Evolutionary conservation across 92 coral and sea anemone species (phyloP), one percentile per base, ranked within the genome.

Genomic region (Zoanthus gigantus): DNA sequence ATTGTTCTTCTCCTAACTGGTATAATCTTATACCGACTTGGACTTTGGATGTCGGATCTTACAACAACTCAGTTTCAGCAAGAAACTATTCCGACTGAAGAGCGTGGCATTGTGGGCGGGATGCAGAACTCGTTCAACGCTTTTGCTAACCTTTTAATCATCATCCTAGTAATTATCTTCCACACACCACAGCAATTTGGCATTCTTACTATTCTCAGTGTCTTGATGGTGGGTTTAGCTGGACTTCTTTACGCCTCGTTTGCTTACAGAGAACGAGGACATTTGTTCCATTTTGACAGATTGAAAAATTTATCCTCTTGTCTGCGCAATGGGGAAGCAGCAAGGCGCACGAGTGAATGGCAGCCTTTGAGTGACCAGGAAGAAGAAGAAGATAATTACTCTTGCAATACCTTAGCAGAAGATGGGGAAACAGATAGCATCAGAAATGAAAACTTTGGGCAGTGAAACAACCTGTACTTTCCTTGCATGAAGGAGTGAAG

Each of bases 31-130:
- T 97, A 98, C 13, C 96, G 99, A 47, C 86, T 94, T 29, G 99
- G 99, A 2, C 90, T 97, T 74, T 97, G 99, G 99, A 69, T 93
- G 92, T 90, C 98, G 6, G 99, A 97, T 78, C 85, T 97, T 52
- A 85, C 94, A 68, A 92, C 95, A 63, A 89, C 97, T 3, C 99
- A 97, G 86, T 92, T 97, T 16, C 93, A 90, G 48, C 99, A 97
- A 79, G 99, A 97, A 63, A 91, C 86, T 30, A 91, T 97, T 29
- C 88, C 97, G 0, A 95, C 93, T 58, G 93, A 93, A 78, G 99
- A 97, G 85, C 92, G 99, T 58, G 99, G 99, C 44, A 95, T 95
- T 17, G 99, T 97, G 1, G 98, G 97, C 0, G 99, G 98, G 44
- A 93, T 95, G 89, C 99, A 97, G 81, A 93, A 88, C 82, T 89